Percentiles rank a stretch among this genome's conserved stretches.
These are phyloP conservation scores for Rhopilema esculentum DNA, from an alignment of 30 jellyfish, hydroid and myxozoan genomes.

Conservation along the genomic window DNA sequence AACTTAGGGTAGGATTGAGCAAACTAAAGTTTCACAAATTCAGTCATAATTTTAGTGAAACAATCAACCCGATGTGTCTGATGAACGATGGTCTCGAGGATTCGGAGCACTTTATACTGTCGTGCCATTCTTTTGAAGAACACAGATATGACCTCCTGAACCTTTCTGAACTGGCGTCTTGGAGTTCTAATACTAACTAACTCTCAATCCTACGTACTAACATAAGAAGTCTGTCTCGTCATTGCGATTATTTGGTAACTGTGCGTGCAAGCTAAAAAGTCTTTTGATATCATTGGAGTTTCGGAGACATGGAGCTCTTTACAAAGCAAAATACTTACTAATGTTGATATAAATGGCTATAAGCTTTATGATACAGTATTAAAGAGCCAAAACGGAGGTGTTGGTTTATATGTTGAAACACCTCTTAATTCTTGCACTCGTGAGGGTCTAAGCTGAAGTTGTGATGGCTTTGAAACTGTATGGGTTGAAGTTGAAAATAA, in stretches of 20 bases:
- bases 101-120: too few species aligned
- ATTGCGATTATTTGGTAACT: background rate
- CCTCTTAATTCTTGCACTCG: constrained; percentile 10
- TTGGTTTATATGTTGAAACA: constrained; percentile 22
- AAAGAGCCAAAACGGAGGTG: constrained; percentile 16
- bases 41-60: too few species aligned
- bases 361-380: constrained; percentile 23
- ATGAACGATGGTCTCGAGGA: too few species aligned
- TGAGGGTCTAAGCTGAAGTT: background rate
- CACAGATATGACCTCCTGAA: too few species aligned
- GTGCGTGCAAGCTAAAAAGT: constrained; percentile 6
- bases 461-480: background rate
- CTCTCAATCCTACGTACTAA: background rate
- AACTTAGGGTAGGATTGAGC: too few species aligned
- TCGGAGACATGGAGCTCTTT: constrained; percentile 19
- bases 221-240: background rate
- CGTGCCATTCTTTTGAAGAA: too few species aligned
- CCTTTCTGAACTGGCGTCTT: too few species aligned
- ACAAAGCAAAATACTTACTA: background rate
- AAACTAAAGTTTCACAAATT: too few species aligned
- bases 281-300: constrained; percentile 37
- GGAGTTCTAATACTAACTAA: background rate
- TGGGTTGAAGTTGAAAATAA: background rate
- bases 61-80: too few species aligned
- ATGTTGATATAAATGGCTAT: constrained; percentile 15